Conservation (phyloP, 1,140 invertebrate species). For the Camponotus pennsylvanicus region DNA sequence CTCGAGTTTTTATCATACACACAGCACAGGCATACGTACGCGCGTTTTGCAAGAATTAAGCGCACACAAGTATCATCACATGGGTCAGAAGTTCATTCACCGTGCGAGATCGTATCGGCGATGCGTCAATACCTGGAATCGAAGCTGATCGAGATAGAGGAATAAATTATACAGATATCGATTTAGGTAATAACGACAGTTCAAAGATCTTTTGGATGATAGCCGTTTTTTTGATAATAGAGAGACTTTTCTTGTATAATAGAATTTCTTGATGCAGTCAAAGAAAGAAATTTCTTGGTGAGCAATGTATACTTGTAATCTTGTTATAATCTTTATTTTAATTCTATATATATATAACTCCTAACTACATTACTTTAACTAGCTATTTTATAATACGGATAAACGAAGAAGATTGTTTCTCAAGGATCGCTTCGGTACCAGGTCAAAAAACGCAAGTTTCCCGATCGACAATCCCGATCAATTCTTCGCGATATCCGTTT, state of each 20-base stretch:
- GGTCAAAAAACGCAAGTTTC: neutral
- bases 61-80: slow-evolving; percentile 59
- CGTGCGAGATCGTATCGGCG: slow-evolving; percentile 49
- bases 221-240: neutral
- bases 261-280: neutral
- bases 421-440: neutral
- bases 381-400: neutral
- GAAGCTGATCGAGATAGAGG: neutral
- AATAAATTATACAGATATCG: neutral
- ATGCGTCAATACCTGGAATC: neutral
- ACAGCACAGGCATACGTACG: slow-evolving; percentile 7
- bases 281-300: neutral
- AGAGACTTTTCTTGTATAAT: neutral
- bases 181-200: neutral
- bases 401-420: neutral
- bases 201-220: neutral
- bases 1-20: neutral
- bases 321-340: neutral
- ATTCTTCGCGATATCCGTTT: neutral
- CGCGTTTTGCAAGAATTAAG: slow-evolving; percentile 32
- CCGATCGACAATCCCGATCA: neutral
- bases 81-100: slow-evolving; percentile 54
- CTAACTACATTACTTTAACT: neutral
- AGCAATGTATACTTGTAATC: neutral
- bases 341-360: neutral